Conservation (phyloP, 2,797 vertebrate genomes). For the Sebastiscus tertius region DNA sequence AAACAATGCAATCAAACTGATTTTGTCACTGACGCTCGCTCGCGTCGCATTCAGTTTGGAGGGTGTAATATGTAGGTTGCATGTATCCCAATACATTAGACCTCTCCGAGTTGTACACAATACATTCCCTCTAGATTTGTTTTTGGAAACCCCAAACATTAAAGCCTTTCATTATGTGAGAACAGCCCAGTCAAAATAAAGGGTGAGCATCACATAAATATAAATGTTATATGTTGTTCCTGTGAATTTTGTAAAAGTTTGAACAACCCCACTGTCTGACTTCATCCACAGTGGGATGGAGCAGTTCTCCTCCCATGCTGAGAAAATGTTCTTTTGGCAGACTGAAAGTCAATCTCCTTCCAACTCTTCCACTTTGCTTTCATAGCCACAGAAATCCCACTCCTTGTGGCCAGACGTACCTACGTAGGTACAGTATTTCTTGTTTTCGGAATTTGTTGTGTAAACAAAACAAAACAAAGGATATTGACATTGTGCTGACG, state of each 20-base stretch:
- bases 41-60: no score
- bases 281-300: neutral
- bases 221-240: neutral
- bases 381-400: neutral
- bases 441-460: neutral
- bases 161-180: neutral
- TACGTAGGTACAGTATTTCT: neutral
- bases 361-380: neutral
- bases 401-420: neutral
- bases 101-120: no score
- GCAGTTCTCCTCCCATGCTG: neutral
- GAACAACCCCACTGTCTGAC: neutral
- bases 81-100: no score
- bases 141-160: no score
- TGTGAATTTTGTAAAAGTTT: neutral
- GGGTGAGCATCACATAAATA: neutral
- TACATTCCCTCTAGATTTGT: no score
- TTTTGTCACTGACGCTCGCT: no score
- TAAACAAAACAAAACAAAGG: neutral
- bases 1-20: no score
- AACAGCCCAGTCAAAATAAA: neutral
- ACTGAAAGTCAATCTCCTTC: neutral
- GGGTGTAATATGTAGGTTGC: no score
- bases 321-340: slow-evolving; percentile 12
- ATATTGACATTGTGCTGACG: neutral